These are phyloP conservation scores for Bambusicola thoracicus DNA, from an alignment of 2,113 vertebrate species.

Conservation along the genomic window DNA sequence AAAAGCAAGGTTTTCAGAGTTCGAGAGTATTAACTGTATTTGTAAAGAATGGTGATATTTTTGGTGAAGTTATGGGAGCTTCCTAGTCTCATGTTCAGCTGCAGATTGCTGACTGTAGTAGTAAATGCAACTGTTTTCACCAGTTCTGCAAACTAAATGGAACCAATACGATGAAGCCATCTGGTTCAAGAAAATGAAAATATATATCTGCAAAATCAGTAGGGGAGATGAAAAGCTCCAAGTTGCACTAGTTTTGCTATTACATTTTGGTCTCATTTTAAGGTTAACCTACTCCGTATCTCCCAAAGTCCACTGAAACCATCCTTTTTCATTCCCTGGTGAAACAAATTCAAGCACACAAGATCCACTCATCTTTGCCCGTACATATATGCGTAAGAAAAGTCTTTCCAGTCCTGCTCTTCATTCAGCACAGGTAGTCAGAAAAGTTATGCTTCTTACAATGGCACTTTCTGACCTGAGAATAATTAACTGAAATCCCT, in stretches of 20 bases:
- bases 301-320: not conserved
- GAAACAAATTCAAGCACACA: not conserved
- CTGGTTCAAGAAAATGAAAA: not conserved
- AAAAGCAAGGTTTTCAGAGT: not conserved
- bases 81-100: not conserved
- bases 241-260: not conserved
- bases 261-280: not conserved
- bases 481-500: not conserved
- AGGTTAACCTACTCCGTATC: not conserved
- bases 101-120: rapidly evolving
- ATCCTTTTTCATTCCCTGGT: too few relatives aligned
- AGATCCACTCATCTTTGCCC: not conserved
- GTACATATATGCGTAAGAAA: not conserved
- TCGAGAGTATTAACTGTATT: not conserved
- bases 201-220: not conserved
- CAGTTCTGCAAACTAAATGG: not conserved
- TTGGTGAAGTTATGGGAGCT: not conserved
- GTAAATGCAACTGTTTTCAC: not conserved
- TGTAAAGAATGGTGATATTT: not conserved
- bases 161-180: not conserved
- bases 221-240: not conserved
- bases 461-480: not conserved
- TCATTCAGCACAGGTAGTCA: not conserved
- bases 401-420: not conserved
- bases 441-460: rapidly evolving